Evolutionary conservation across 2,113 vertebrate species (phyloP).

Genomic region (Puffinus mauretanicus): DNA sequence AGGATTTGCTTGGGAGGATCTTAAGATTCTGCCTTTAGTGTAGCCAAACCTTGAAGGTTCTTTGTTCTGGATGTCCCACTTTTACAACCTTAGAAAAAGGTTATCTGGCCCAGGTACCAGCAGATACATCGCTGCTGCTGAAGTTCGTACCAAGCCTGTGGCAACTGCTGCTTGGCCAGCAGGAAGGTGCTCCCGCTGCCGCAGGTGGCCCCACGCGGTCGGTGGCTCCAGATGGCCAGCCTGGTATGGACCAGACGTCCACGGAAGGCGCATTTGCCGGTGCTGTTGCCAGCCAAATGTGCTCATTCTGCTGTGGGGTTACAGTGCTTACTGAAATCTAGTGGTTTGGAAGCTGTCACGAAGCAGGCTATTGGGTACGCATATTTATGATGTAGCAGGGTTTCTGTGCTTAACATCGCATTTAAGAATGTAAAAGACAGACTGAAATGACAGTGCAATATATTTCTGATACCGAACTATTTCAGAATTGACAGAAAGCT

Average conservation of each 20-base stretch:
- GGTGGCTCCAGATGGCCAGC: not conserved
- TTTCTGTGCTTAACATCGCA: rapidly evolving
- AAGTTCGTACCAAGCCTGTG: not conserved
- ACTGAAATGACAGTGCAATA: not conserved
- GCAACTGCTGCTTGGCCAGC: not conserved
- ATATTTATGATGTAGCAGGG: rapidly evolving
- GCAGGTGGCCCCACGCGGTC: not conserved
- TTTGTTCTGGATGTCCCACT: not conserved
- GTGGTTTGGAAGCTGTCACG: not conserved
- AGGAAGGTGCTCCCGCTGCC: not conserved
- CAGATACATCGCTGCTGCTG: not conserved
- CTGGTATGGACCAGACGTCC: rapidly evolving
- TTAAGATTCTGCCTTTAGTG: not conserved
- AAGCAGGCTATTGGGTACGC: rapidly evolving
- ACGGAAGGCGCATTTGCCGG: not conserved
- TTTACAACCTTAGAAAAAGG: not conserved
- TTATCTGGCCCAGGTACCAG: not conserved
- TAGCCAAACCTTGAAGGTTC: not conserved
- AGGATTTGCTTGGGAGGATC: not conserved
- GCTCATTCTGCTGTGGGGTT: not conserved
- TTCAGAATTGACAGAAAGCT: not conserved
- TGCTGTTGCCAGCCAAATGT: not conserved
- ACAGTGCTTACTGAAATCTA: not conserved
- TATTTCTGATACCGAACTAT: not conserved
- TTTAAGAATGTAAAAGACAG: not conserved